Percentiles rank a stretch among this genome's conserved stretches.
phyloP scores from a whole-genome alignment of 2,888 invertebrate species.

The Ormyrus nitidulus region DNA sequence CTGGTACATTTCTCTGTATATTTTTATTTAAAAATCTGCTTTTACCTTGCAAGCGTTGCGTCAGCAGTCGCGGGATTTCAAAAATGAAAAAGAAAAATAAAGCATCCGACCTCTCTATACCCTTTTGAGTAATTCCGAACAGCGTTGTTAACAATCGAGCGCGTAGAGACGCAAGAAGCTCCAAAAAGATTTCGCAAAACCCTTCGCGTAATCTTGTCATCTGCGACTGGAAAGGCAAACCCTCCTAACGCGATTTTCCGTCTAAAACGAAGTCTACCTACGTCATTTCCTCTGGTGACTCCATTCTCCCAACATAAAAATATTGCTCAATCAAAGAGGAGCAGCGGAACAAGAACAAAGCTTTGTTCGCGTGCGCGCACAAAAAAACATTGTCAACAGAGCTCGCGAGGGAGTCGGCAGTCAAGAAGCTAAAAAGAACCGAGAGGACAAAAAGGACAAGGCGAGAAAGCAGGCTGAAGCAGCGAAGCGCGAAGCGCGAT shows the following conservation, averaged over 20 bases:
- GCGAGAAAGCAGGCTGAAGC: constrained; percentile 3
- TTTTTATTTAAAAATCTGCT: no score
- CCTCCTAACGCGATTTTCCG: constrained; percentile 29
- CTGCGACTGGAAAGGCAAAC: constrained; percentile 19
- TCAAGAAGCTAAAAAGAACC: constrained; percentile 13
- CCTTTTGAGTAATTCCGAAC: no score
- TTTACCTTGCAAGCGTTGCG: no score
- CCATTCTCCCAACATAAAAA: constrained; percentile 3
- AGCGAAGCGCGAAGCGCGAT: constrained; percentile 26
- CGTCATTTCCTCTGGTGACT: no score
- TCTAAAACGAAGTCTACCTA: neutral
- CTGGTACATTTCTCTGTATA: no score
- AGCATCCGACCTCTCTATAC: no score
- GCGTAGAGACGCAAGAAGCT: no score
- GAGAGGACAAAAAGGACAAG: neutral
- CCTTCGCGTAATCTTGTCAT: constrained; percentile 2
- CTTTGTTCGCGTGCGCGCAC: neutral
- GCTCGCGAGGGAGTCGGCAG: neutral
- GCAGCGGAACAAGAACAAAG: constrained; percentile 16
- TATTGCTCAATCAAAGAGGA: constrained; percentile 27
- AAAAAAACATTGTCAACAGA: constrained; percentile 27
- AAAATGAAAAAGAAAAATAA: no score
- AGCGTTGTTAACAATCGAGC: no score
- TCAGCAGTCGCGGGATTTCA: no score
- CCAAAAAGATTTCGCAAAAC: neutral